Evolutionary conservation across 1,140 invertebrate genomes (phyloP), one percentile per base, ranked within the genome.

Genomic region (Nephotettix cincticeps): DNA sequence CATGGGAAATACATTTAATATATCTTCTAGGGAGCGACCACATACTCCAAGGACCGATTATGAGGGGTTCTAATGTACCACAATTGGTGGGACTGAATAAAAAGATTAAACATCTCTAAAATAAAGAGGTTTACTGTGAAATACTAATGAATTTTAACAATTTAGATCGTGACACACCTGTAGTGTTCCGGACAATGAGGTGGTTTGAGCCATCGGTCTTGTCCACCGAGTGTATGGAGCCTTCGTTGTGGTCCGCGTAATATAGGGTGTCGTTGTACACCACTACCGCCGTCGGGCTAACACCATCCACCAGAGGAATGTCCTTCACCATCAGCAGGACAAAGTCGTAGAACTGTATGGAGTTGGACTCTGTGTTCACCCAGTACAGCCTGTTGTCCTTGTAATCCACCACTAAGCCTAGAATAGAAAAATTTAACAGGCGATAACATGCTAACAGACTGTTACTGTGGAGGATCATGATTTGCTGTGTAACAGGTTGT

Each of bases 311-410:
- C 69, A 78, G 80, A 74, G 70, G 78, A 21, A 89, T 77, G 23
- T 80, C 83, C 2, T 75, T 74, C 0, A 85, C 76, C 70, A 79
- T 79, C 25, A 81, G 81, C 0, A 76, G 82, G 1, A 77, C 76
- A 1, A 93, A 81, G 72, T 89, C 84, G 72, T 87, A 86, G 76
- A 86, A 91, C 72, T 89, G 87, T 68, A 95, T 88, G n/a, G 79
- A 79, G n/a, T 82, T 81, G 6, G 84, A 83, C 21, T 81, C 84
- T 3, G 80, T 76, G 75, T 87, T 88, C 0, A 90, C 85, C 87
- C 90, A 95, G 80, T 93, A 95, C 32, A 94, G 77, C 11, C 87
- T 83, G 30, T 85, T 77, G 0, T 80, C 80, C 65, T 85, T 82
- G 67, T 85, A 79, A 79, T 93, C 91, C 74, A 90, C 82, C 1